Conservation (phyloP, 2,888 invertebrate genomes). For the Scaptomyza reducta region DNA sequence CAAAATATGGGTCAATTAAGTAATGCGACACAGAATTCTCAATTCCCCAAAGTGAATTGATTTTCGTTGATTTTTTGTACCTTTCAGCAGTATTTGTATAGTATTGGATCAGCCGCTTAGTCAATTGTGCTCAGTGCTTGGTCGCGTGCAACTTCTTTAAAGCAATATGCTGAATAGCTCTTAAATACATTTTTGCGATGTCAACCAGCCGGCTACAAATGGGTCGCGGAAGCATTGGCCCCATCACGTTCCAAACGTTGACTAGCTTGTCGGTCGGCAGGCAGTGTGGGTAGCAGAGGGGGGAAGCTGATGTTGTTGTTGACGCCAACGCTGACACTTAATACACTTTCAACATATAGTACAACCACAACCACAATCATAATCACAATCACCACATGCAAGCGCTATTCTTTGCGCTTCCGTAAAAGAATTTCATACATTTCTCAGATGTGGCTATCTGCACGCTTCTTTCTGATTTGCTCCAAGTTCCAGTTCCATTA, state of each 20-base stretch:
- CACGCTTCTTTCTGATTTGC: conserved; percentile 23
- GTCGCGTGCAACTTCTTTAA: conserved; percentile 76
- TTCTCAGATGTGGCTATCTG: conserved; percentile 41
- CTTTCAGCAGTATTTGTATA: conserved; percentile 65
- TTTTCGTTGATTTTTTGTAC: conserved; percentile 41
- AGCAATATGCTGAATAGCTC: conserved; percentile 74
- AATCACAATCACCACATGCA: conserved; percentile 12
- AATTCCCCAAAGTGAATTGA: conserved; percentile 12
- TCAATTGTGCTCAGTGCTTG: conserved; percentile 38
- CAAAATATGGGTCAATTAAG: conserved; percentile 25
- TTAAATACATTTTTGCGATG: conserved; percentile 72
- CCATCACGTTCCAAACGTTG: conserved; percentile 71
- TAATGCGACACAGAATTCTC: conserved; percentile 24
- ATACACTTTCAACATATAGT: not conserved
- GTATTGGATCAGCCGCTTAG: conserved; percentile 29
- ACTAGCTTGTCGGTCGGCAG: conserved; percentile 8
- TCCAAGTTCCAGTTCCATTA: conserved; percentile 9
- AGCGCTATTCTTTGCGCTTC: conserved; percentile 42
- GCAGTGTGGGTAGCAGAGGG: not conserved
- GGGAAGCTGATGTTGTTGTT: not conserved
- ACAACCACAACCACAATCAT: conserved; percentile 9
- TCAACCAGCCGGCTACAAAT: conserved; percentile 55
- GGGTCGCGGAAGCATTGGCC: conserved; percentile 74
- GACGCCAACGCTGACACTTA: conserved; percentile 27
- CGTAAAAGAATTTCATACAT: conserved; percentile 66